phyloP scores from a whole-genome alignment of 1,140 invertebrate species.

The Drosophila busckii region DNA sequence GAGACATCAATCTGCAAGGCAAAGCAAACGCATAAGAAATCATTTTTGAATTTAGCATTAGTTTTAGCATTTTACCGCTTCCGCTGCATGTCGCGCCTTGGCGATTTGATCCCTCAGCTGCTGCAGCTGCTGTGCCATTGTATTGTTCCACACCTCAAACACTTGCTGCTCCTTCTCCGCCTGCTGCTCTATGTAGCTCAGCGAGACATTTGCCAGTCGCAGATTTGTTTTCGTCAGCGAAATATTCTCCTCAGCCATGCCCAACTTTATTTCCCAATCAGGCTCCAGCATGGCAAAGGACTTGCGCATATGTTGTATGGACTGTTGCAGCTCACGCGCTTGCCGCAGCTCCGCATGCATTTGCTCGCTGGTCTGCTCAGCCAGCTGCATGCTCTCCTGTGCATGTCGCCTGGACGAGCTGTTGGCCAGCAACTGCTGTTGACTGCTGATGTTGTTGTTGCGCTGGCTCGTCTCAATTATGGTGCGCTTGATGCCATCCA shows the following conservation, averaged over 20 bases:
- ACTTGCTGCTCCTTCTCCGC: constrained; percentile 80
- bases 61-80: constrained; percentile 83
- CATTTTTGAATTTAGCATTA: background rate
- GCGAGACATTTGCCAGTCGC: constrained; percentile 79
- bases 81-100: constrained; percentile 88
- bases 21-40: constrained; percentile 3
- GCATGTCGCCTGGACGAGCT: constrained; percentile 58
- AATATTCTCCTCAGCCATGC: constrained; percentile 76
- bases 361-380: constrained; percentile 78
- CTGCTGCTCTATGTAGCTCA: constrained; percentile 80
- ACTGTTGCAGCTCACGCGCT: constrained; percentile 79
- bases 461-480: constrained; percentile 80
- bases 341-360: constrained; percentile 80
- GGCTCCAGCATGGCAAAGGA: constrained; percentile 81
- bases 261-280: constrained; percentile 81
- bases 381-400: constrained; percentile 78
- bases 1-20: constrained; percentile 88
- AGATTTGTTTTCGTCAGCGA: constrained; percentile 71
- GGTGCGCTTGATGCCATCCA: constrained; percentile 79
- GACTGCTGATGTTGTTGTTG: constrained; percentile 80
- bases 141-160: constrained; percentile 83
- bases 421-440: constrained; percentile 48
- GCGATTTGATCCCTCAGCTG: constrained; percentile 86
- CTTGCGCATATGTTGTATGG: constrained; percentile 80
- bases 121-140: constrained; percentile 82